A percentile compares a stretch with the other conserved stretches of the same genome.
These are phyloP conservation scores for Pseudolaguvia tuberculata DNA, from an alignment of 2,113 vertebrate genomes.

Conservation along the genomic window DNA sequence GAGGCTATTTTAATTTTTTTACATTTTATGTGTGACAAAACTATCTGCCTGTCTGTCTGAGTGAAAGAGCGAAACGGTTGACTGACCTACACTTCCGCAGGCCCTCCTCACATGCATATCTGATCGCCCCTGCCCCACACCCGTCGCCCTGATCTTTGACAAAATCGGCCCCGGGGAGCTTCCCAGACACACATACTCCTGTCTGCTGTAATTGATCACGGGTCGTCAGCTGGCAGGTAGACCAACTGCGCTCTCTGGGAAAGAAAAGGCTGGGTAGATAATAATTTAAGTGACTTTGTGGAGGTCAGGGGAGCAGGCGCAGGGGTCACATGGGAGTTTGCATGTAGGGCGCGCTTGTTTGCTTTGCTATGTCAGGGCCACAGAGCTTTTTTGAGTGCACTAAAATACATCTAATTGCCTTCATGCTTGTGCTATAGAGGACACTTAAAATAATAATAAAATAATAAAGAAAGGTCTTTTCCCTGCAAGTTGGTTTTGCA, in stretches of 20 bases:
- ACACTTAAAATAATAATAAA: not conserved
- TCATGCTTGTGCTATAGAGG: not conserved
- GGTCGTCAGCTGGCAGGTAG: slow-evolving; percentile 69
- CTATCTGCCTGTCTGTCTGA: slow-evolving; percentile 66
- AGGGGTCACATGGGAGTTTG: slow-evolving; percentile 53
- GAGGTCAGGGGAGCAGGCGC: slow-evolving; percentile 58
- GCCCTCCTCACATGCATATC: slow-evolving; percentile 51
- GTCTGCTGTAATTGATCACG: slow-evolving; percentile 71
- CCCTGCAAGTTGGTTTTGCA: slow-evolving; percentile 8
- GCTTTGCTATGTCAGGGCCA: slow-evolving; percentile 37
- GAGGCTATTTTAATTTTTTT: too few relatives aligned
- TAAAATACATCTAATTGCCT: slow-evolving; percentile 18
- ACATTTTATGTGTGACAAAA: slow-evolving; percentile 18
- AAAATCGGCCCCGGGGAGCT: slow-evolving; percentile 65
- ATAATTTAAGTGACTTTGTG: slow-evolving; percentile 68
- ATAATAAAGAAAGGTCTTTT: not conserved
- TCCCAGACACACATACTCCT: slow-evolving; percentile 64
- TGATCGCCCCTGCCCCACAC: slow-evolving; percentile 57
- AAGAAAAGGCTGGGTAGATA: slow-evolving; percentile 61
- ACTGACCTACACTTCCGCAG: slow-evolving; percentile 39
- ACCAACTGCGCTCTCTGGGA: slow-evolving; percentile 56
- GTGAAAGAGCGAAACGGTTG: slow-evolving; percentile 46
- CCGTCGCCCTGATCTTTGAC: slow-evolving; percentile 49
- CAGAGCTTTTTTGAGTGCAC: not conserved
- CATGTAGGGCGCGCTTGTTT: slow-evolving; percentile 33